Conservation (phyloP, 2,797 vertebrate species). For the Epinephelus coioides region DNA sequence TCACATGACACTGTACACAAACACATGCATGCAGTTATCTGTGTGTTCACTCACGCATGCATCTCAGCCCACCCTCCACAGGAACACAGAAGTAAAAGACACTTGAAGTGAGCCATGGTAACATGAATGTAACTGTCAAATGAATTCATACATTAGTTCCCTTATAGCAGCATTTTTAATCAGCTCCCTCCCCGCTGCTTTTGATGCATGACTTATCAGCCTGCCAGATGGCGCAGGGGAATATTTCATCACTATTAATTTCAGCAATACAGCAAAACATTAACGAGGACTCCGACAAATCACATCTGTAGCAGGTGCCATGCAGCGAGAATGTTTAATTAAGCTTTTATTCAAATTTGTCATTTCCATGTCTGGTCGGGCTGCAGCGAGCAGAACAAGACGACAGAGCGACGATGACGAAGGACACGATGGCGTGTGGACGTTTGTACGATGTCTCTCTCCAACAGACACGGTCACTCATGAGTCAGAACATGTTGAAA, state of each 20-base stretch:
- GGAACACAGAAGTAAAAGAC: not conserved
- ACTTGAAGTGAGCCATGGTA: not conserved
- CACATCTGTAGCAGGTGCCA: conserved; percentile 38
- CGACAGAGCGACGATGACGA: not conserved
- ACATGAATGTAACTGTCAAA: conserved; percentile 28
- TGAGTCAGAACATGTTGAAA: too few relatives aligned
- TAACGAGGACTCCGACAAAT: conserved; percentile 38
- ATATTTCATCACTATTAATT: conserved; percentile 52
- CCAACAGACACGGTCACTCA: too few relatives aligned
- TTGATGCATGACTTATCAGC: conserved; percentile 44
- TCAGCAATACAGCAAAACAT: conserved; percentile 31
- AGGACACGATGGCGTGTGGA: not conserved
- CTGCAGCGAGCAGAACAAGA: conserved; percentile 9
- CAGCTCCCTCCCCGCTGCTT: conserved; percentile 20
- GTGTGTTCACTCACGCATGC: too few relatives aligned
- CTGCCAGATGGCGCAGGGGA: conserved; percentile 56
- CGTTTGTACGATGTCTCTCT: too few relatives aligned
- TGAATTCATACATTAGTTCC: not conserved
- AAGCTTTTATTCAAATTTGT: conserved; percentile 16
- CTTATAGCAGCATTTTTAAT: conserved; percentile 19
- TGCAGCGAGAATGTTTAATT: not conserved
- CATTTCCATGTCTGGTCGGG: conserved; percentile 1
- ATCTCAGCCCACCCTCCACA: too few relatives aligned
- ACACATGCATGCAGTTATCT: too few relatives aligned
- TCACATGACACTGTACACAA: too few relatives aligned